phyloP scores from a whole-genome alignment of 2,888 invertebrate genomes.

The Volucella inanis region DNA sequence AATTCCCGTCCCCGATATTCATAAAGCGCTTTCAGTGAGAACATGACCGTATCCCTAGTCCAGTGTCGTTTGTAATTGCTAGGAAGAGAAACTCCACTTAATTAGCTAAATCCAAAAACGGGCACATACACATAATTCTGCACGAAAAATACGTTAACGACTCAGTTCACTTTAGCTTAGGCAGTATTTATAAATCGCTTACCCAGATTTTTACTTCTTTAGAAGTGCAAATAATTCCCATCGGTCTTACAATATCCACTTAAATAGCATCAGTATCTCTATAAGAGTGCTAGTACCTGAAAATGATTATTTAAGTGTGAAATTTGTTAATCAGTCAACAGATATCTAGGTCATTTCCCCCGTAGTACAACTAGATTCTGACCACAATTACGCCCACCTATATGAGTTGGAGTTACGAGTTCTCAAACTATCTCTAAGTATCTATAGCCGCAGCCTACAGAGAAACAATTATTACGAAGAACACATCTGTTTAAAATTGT shows the following conservation, averaged over 20 bases:
- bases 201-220: constrained; percentile 31
- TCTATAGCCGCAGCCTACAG: not conserved
- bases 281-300: not conserved
- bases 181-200: constrained; percentile 50
- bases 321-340: constrained; percentile 47
- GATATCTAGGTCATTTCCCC: constrained; percentile 44
- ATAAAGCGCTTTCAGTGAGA: not conserved
- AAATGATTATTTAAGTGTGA: constrained; percentile 44
- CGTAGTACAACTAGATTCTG: not conserved
- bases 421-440: not conserved
- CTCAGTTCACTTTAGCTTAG: not conserved
- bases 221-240: constrained; percentile 12
- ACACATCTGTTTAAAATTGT: constrained; percentile 29
- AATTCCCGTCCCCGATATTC: not conserved
- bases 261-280: not conserved
- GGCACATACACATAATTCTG: constrained; percentile 20
- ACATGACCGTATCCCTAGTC: not conserved
- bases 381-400: constrained; percentile 45
- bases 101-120: constrained; percentile 49
- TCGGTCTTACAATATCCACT: not conserved
- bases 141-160: not conserved
- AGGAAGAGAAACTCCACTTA: constrained; percentile 38
- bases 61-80: not conserved
- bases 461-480: not conserved
- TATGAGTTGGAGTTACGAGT: not conserved